A percentile compares a stretch with the other conserved stretches of the same genome.
Evolutionary conservation across 2,888 invertebrate species (phyloP).

Genomic region (Microctonus aethiopoides): DNA sequence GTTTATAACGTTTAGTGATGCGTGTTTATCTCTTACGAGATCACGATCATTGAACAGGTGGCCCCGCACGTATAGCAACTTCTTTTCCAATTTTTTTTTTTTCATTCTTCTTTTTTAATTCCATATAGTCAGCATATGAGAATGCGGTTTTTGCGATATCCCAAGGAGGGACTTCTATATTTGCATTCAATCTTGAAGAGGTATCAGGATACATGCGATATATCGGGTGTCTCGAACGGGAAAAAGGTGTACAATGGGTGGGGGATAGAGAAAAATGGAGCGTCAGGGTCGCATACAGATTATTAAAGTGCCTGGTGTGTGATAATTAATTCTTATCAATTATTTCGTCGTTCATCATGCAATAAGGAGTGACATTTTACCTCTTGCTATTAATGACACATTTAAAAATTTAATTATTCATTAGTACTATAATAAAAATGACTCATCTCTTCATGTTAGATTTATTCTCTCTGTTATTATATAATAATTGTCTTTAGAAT

Average conservation of each 20-base stretch:
- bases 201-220: slow-evolving; percentile 50
- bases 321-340: background rate
- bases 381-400: too few relatives aligned
- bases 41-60: slow-evolving; percentile 26
- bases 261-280: slow-evolving; percentile 16
- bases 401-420: too few relatives aligned
- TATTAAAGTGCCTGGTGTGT: background rate
- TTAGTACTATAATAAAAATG: background rate
- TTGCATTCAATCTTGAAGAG: slow-evolving; percentile 47
- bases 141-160: slow-evolving; percentile 33
- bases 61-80: slow-evolving; percentile 5
- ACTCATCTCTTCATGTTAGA: background rate
- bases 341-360: background rate
- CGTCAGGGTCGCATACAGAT: slow-evolving; percentile 11
- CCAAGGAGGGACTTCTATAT: slow-evolving; percentile 42
- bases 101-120: slow-evolving; percentile 9
- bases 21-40: slow-evolving; percentile 22
- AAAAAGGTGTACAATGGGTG: background rate
- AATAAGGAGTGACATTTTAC: too few relatives aligned
- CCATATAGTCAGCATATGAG: slow-evolving; percentile 14
- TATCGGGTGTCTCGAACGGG: slow-evolving; percentile 49
- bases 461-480: background rate
- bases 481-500: background rate
- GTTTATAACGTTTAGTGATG: slow-evolving; percentile 29
- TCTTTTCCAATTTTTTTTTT: slow-evolving; percentile 21